These are phyloP conservation scores for Cisticola juncidis DNA, from an alignment of 2,113 vertebrate genomes.

Conservation along the genomic window DNA sequence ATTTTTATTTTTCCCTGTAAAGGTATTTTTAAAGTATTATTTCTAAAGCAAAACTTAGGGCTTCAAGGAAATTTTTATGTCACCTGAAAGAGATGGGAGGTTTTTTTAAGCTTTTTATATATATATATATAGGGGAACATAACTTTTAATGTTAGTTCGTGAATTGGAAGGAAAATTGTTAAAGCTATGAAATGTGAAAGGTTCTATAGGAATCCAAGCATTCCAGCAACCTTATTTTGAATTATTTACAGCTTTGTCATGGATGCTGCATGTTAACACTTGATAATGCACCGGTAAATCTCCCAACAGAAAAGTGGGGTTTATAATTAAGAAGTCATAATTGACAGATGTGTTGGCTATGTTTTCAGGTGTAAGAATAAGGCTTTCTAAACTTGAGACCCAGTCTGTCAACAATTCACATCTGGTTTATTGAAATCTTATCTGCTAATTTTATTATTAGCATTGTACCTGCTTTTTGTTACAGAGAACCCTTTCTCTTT, in stretches of 20 bases:
- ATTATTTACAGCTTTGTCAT: background rate
- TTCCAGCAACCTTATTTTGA: background rate
- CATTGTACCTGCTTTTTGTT: background rate
- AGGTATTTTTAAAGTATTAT: background rate
- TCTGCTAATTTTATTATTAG: background rate
- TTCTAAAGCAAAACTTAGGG: background rate
- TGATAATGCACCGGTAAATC: background rate
- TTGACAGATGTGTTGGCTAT: background rate
- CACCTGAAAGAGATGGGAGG: background rate
- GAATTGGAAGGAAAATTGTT: background rate
- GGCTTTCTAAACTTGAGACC: background rate
- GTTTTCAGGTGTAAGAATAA: background rate
- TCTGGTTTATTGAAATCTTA: background rate
- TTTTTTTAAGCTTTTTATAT: conserved; percentile 24
- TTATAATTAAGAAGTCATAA: background rate
- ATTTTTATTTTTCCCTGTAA: background rate
- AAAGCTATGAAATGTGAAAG: background rate
- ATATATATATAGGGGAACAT: background rate
- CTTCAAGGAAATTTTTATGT: background rate
- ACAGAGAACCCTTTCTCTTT: conserved; percentile 25
- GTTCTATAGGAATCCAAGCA: background rate
- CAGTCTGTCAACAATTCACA: background rate
- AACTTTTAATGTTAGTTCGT: background rate
- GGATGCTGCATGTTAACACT: background rate
- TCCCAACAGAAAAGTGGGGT: background rate